Evolutionary conservation across 2,797 vertebrate genomes (phyloP), one percentile per base, ranked within the genome.

Genomic region (Ctenochaetus hawaiiensis): DNA sequence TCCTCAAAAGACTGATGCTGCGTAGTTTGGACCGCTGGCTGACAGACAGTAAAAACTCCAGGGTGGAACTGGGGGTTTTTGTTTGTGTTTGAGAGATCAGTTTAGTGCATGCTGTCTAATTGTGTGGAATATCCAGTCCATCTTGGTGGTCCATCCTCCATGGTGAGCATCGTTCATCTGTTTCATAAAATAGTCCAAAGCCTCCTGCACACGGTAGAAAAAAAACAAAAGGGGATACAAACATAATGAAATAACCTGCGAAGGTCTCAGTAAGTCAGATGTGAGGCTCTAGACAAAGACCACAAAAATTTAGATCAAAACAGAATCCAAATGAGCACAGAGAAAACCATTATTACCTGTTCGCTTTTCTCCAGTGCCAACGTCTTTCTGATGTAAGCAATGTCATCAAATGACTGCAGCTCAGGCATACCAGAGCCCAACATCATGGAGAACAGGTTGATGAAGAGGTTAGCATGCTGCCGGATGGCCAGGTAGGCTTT

Each of bases 91-190:
- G 6, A 75, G 90, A 93, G 5, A 94, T 97, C 94, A 99, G 96
- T 98, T 99, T 97, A 99, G 97, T 88, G 98, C 97, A 1, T 99
- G 97, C 80, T 99, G 98, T 87, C 98, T 97, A 93, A 99, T 99
- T 75, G 98, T 99, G 94, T 99, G 98, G 94, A 99, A 99, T 93
- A 99, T 99, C 98, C 98, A 99, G 94, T 99, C 98, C 97, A 99
- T 99, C 94, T 99, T 99, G 81, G 98, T 99, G 77, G 98, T 99
- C 98, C 98, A 99, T 78, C 94, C 97, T 77, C 97, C 97, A 62
- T 98, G 97, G 89, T 98, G 97, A 85, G 97, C 97, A 75, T 98
- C 97, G 69, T 98, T 98, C 97, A 98, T 98, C 87, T 98, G 97
- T 83, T 98, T 98, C 96, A 97, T 98, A 93, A 98, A 98, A 91